Evolutionary conservation across 2,888 invertebrate genomes (phyloP), one percentile per base, ranked within the genome.

Genomic region (Didymodactylos carnosus): DNA sequence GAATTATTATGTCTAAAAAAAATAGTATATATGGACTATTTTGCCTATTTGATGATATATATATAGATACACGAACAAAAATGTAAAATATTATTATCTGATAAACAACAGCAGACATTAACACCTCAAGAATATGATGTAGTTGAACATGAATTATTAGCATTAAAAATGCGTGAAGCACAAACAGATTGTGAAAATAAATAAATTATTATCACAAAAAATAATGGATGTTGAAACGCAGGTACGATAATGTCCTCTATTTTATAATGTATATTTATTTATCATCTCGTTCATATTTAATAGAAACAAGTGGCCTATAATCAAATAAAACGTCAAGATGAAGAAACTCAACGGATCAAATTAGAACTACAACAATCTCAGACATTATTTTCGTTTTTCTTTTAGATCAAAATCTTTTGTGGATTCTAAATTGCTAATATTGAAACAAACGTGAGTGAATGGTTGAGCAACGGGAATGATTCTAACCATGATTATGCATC

Each of bases 221-320:
- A 90, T 92, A 78, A 85, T 95, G 95, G 94, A 97, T 83, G 86
- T 95, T 71, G 95, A 95, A 84, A 94, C 95, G 3, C 94, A 94
- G 82, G n/a, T n/a, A n/a, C n/a, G n/a, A n/a, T 85, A 85, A n/a
- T 51, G 70, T 23, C 13, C 46, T 14, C 39, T 25, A 23, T 16
- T 35, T 23, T 13, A 13, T 25, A 23, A 25, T 69, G 25, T n/a
- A 16, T 23, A 16, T 69, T 25, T 16, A 19, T 16, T 69, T 14
- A 19, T 49, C 25, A 16, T 19, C 27, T 71, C 25, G 19, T 39
- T 70, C 39, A 19, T 39, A n/a, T n/a, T n/a, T n/a, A n/a, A n/a
- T n/a, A n/a, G n/a, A 72, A 72, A 69, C 72, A 72, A 35, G 72
- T 87, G 39, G 84, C 84, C 77, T 82, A 83, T 25, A 86, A 86